A percentile compares a stretch with the other conserved stretches of the same genome.
phyloP scores from a whole-genome alignment of 2,113 vertebrate species.

The Mus musculus region GRCm39 chr5:66420501-66421000 shows the following conservation, averaged over 20 bases:
- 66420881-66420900: not conserved
- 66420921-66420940: not conserved
- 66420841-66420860: not conserved
- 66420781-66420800: not conserved
- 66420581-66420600: too few species aligned
- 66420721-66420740: not conserved
- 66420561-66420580: too few species aligned
- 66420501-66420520: too few species aligned
- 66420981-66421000: not conserved
- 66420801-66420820: not conserved
- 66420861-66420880: not conserved
- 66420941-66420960: not conserved
- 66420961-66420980: not conserved
- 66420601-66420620: too few species aligned
- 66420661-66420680: not conserved
- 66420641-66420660: not conserved
- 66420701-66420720: not conserved
- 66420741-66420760: constrained; percentile 15
- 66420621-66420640: too few species aligned
- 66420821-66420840: not conserved
- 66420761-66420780: constrained; percentile 38
- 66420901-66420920: not conserved
- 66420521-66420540: too few species aligned
- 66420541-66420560: too few species aligned
- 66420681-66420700: not conserved